These are phyloP conservation scores for Lanius ludovicianus DNA, from an alignment of 2,113 vertebrate species.

Conservation along the genomic window DNA sequence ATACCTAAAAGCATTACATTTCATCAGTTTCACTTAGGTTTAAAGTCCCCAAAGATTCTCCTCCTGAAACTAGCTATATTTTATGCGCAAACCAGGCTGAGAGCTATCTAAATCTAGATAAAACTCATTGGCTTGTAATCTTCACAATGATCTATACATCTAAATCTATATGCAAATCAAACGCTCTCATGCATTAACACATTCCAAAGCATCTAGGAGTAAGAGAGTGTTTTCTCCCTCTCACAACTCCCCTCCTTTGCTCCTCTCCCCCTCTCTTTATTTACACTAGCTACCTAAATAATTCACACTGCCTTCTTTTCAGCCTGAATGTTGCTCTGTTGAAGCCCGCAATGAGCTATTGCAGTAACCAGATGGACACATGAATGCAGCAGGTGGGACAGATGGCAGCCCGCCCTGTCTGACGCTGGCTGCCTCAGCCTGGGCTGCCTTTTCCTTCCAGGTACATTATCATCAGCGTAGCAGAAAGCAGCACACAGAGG, in stretches of 20 bases:
- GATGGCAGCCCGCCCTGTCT: slow-evolving; percentile 83
- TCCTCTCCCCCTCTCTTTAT: slow-evolving; percentile 68
- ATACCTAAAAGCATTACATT: slow-evolving; percentile 61
- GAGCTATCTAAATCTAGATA: slow-evolving; percentile 80
- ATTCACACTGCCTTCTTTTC: slow-evolving; percentile 81
- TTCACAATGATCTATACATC: slow-evolving; percentile 80
- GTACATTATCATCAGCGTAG: slow-evolving; percentile 79
- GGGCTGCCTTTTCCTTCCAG: slow-evolving; percentile 79
- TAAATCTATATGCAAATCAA: slow-evolving; percentile 85
- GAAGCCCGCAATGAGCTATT: slow-evolving; percentile 75
- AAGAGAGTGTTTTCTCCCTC: slow-evolving; percentile 10
- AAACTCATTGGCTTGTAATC: slow-evolving; percentile 81
- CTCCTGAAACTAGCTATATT: slow-evolving; percentile 74
- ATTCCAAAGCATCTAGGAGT: slow-evolving; percentile 75
- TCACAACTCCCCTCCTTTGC: background rate
- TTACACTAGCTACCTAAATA: slow-evolving; percentile 81
- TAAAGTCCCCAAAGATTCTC: slow-evolving; percentile 62
- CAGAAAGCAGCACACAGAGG: slow-evolving; percentile 50
- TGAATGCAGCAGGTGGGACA: slow-evolving; percentile 87
- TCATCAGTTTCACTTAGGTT: slow-evolving; percentile 71
- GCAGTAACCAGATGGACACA: slow-evolving; percentile 84
- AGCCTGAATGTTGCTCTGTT: slow-evolving; percentile 63
- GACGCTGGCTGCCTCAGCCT: slow-evolving; percentile 77
- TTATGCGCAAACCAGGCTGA: slow-evolving; percentile 76
- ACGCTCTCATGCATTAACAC: slow-evolving; percentile 72